Conservation (phyloP, 2,888 invertebrate species). For the Gandaritis pyraliata region DNA sequence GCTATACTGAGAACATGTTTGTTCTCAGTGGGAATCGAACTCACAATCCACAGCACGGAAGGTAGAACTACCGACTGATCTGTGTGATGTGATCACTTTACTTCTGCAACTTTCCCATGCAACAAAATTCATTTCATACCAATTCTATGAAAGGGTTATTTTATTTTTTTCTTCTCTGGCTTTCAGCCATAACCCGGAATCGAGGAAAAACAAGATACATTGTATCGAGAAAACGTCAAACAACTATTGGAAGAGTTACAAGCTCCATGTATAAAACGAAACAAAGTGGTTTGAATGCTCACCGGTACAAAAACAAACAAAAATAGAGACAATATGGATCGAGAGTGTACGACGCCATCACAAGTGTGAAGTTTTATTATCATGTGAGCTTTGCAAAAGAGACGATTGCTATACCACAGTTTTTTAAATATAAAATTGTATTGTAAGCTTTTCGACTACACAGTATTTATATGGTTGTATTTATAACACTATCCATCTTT, state of each 20-base stretch:
- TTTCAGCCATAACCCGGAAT: slow-evolving; percentile 23
- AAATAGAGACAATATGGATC: slow-evolving; percentile 43
- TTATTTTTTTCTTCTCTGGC: slow-evolving; percentile 21
- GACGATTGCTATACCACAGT: slow-evolving; percentile 14
- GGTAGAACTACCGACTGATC: no score
- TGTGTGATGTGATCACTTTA: no score
- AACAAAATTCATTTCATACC: slow-evolving; percentile 5
- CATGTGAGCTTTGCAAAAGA: slow-evolving; percentile 41
- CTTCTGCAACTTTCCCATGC: neutral
- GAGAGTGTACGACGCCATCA: slow-evolving; percentile 41
- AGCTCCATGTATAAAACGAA: slow-evolving; percentile 40
- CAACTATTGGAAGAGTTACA: slow-evolving; percentile 36
- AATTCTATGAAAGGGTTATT: neutral
- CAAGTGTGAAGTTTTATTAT: slow-evolving; percentile 48
- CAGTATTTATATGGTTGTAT: neutral
- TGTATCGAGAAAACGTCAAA: slow-evolving; percentile 37
- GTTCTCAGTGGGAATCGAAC: no score
- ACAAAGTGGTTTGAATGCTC: slow-evolving; percentile 40
- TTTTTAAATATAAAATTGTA: neutral
- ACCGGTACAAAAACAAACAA: slow-evolving; percentile 45
- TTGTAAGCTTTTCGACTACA: neutral
- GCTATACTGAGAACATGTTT: no score
- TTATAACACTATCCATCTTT: no score
- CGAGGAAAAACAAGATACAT: slow-evolving; percentile 27
- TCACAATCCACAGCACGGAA: no score